Evolutionary conservation across 2,797 vertebrate species (phyloP), one percentile per base, ranked within the genome.

Genomic region (Diglossa cyanea): DNA sequence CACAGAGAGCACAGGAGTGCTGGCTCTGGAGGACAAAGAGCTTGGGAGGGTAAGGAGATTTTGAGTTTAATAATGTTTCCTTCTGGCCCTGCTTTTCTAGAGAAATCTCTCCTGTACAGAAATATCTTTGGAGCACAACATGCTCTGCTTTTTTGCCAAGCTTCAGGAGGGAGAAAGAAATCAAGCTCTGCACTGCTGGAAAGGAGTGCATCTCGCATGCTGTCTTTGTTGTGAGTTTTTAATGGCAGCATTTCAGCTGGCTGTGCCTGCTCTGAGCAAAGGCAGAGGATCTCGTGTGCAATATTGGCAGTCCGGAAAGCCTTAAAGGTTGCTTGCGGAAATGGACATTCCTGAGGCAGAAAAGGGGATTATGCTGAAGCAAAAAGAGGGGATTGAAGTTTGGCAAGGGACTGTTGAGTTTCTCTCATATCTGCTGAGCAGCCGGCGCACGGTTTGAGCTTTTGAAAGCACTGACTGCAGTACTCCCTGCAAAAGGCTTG

Each of bases 1-100:
- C 95, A 99, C 99, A 0, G 99, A 99, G 96, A 99, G 99, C 97
- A 99, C 99, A 0, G 99, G 99, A 4, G 99, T 99, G 63, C 93
- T 99, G 97, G 99, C 99, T 47, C 97, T 99, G 96, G 99, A 99
- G 94, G 99, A 99, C 97, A 99, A 99, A 96, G 99, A 99, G 96
- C 98, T 99, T 10, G 99, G 99, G 83, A 97, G 99, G 98, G 99
- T 99, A 97, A 98, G 98, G 50, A 83, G 75, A 62, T 89, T 88
- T 48, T 60, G 54, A 57, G 26, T 74, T 94, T 75, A 92, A 61
- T 58, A 65, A 61, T 10, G 42, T 77, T 94, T 90, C 88, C 80
- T 88, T 93, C 75, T 91, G 63, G 73, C 48, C 62, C 74, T 60
- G n/a, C 65, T 96, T 91, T 85, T 90, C 86, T 73, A 37, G 66